Conservation (phyloP, 2,888 invertebrate species). For the Hoplodrina blanda region DNA sequence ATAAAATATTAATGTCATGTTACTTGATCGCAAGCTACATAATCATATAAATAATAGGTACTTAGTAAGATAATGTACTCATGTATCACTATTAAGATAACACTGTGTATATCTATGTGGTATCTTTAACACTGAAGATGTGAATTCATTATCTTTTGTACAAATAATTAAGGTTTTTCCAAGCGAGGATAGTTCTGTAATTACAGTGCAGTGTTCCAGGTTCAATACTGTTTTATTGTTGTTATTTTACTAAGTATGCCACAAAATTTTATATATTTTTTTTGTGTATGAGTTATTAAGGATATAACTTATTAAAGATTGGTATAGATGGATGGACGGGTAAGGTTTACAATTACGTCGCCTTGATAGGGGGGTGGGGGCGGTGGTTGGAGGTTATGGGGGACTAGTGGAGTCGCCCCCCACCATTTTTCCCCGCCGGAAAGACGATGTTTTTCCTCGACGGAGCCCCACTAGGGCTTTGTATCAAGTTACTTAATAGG, state of each 20-base stretch:
- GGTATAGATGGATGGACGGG: neutral
- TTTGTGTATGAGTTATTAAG: neutral
- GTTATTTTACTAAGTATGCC: too few relatives aligned
- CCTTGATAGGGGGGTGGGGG: too few relatives aligned
- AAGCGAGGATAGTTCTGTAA: conserved; percentile 6
- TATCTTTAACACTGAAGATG: conserved; percentile 18
- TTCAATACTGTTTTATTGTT: conserved; percentile 12
- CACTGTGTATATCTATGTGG: neutral
- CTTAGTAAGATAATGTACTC: neutral
- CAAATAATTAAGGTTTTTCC: neutral
- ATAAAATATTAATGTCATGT: neutral
- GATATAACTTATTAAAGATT: neutral
- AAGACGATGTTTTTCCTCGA: too few relatives aligned
- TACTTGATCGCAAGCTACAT: neutral
- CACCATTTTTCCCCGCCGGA: too few relatives aligned
- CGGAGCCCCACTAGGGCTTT: too few relatives aligned
- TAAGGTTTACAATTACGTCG: too few relatives aligned
- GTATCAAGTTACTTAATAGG: too few relatives aligned
- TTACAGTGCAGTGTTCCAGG: conserved; percentile 11
- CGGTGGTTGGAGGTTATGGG: too few relatives aligned
- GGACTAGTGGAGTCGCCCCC: too few relatives aligned
- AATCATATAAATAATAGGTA: neutral
- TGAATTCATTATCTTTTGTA: conserved; percentile 3
- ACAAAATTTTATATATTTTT: neutral
- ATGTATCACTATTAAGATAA: conserved; percentile 29